These are phyloP conservation scores for Apis cerana DNA, from an alignment of 1,140 invertebrate genomes.

Conservation along the genomic window DNA sequence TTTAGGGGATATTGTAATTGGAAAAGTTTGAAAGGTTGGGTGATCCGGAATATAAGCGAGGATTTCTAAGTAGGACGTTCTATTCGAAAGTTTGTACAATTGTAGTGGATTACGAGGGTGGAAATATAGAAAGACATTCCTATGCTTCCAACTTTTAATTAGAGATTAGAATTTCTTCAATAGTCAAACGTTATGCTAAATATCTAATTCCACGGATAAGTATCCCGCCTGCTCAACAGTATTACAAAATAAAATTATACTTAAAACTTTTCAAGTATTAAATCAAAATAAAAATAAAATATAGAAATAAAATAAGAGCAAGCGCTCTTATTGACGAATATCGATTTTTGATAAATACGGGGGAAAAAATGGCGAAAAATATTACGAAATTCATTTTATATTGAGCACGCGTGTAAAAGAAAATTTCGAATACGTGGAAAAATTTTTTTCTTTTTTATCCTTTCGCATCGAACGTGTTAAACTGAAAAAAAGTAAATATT, in stretches of 20 bases:
- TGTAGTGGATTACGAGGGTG: neutral
- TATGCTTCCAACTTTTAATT: neutral
- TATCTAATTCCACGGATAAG: too few species aligned
- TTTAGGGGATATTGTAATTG: slow-evolving; percentile 6
- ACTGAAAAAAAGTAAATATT: too few species aligned
- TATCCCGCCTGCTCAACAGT: too few species aligned
- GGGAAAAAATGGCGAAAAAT: too few species aligned
- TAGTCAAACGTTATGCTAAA: neutral
- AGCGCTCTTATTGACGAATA: too few species aligned
- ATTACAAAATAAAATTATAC: too few species aligned
- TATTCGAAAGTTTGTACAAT: slow-evolving; percentile 9
- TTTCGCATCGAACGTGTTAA: too few species aligned
- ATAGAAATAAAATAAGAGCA: neutral
- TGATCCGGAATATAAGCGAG: neutral
- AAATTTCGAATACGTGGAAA: too few species aligned
- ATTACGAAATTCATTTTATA: too few species aligned
- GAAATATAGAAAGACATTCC: neutral
- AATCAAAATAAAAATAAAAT: neutral
- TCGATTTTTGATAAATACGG: too few species aligned
- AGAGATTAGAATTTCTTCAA: neutral
- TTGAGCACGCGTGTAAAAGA: too few species aligned
- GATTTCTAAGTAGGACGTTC: slow-evolving; percentile 7
- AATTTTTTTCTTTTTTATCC: too few species aligned
- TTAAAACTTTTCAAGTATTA: neutral
- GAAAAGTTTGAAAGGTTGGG: neutral